Evolutionary conservation across 1,140 invertebrate genomes (phyloP).

Genomic region (Pemphigus obesinymphae): DNA sequence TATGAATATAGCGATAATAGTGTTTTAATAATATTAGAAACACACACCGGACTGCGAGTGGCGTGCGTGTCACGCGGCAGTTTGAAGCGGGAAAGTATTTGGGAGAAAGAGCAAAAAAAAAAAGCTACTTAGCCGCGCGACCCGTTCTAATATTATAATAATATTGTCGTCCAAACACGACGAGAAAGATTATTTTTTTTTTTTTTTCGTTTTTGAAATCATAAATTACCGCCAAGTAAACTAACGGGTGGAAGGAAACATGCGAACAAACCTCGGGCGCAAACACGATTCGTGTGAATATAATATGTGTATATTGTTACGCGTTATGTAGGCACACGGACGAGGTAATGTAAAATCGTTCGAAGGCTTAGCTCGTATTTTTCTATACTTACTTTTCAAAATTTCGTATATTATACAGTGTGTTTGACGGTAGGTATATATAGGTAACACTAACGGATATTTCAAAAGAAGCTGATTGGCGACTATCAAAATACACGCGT

Average conservation of each 20-base stretch:
- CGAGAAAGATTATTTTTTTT: neutral
- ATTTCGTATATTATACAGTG: too few relatives aligned
- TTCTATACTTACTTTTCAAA: too few relatives aligned
- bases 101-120: too few relatives aligned
- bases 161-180: slow-evolving; percentile 29
- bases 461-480: too few relatives aligned
- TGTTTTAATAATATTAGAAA: slow-evolving; percentile 19
- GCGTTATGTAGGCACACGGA: neutral
- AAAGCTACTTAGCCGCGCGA: slow-evolving; percentile 7
- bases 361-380: too few relatives aligned
- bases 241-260: neutral
- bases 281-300: slow-evolving; percentile 7
- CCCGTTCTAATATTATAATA: slow-evolving; percentile 16
- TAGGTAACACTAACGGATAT: too few relatives aligned
- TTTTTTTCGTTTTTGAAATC: neutral
- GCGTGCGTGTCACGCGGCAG: slow-evolving; percentile 8
- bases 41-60: slow-evolving; percentile 2
- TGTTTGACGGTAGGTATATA: too few relatives aligned
- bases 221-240: neutral
- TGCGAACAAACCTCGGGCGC: slow-evolving; percentile 11
- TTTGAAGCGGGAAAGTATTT: neutral
- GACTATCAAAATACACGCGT: too few relatives aligned
- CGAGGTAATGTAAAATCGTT: too few relatives aligned
- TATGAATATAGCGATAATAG: neutral
- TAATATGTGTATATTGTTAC: neutral